Percentiles rank a stretch among this genome's conserved stretches.
Conservation (phyloP, 1,140 invertebrate species). For the Thaumatotibia leucotreta region DNA sequence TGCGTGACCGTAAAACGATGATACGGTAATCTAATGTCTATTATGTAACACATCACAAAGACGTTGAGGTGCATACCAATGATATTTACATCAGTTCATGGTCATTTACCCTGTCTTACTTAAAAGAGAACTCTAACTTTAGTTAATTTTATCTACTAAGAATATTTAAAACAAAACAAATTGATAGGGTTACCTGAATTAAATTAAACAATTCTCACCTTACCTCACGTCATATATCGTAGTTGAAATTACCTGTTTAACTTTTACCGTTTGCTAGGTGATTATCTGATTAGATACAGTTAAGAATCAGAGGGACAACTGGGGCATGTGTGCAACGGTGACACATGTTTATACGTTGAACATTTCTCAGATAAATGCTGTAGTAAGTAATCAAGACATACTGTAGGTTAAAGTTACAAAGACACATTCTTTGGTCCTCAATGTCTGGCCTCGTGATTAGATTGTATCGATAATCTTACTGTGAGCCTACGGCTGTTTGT, state of each 20-base stretch:
- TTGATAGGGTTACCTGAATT: background rate
- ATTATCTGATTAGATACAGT: background rate
- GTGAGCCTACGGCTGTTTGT: conserved; percentile 1
- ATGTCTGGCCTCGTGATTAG: background rate
- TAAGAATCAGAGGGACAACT: background rate
- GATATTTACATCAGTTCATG: background rate
- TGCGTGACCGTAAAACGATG: conserved; percentile 27
- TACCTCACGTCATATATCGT: background rate
- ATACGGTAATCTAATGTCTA: conserved; percentile 26
- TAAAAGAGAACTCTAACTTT: background rate
- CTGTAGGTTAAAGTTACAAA: background rate
- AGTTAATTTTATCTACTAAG: background rate
- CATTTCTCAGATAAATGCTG: background rate
- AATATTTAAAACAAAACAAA: background rate
- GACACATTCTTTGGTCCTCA: background rate
- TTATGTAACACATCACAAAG: conserved; percentile 20
- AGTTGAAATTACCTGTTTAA: background rate
- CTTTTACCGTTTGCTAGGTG: background rate
- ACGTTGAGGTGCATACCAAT: background rate
- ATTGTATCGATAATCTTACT: conserved; percentile 9
- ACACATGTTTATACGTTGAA: background rate
- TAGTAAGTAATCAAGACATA: background rate
- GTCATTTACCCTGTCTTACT: background rate
- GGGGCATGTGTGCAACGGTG: background rate
- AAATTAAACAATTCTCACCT: background rate